Base-by-base conservation (phyloP, 2,113 vertebrate genomes). In the Actenoides lindsayi region DNA sequence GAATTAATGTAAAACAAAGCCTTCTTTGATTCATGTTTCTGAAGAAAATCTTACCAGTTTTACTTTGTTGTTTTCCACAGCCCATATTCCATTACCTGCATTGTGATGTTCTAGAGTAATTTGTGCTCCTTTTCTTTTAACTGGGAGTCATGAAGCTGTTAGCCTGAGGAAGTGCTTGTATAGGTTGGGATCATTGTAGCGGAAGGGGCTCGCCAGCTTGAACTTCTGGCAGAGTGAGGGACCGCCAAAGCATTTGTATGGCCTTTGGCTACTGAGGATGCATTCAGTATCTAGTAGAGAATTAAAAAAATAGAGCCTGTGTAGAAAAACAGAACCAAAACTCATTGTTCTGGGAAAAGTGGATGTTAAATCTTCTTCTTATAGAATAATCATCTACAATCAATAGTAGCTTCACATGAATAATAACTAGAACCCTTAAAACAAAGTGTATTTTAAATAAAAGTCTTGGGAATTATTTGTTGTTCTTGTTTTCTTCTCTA, bases 241-340 rank as follows among this genome's bases (percentile, higher is more conserved):
- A 42, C 1, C 5, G 0, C 4, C 18, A 44, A 27, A 41, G 82
- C 31, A 57, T 80, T 48, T 75, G 1, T 2, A 1, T 46, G n/a
- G 70, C 89, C 48, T 46, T 68, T 84, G 33, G 75, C 35, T 60
- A 41, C 13, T 46, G 18, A 84, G 19, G 39, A 86, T 46, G 28
- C 31, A 74, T 27, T 89, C 33, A 33, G 20, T 12, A 7, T 35
- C 51, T 57, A 51, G n/a, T 33, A 96, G 2, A 78, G 23, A 70
- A 78, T 87, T 92, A 5, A 80, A 74, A 74, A 64, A 62, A 41
- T 8, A 28, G 6, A 54, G 18, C 56, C 23, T 59, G 9, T 13
- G 23, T 1, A 39, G 59, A 46, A 84, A 77, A 83, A 9, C 5
- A 74, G 54, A 75, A 19, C 5, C 17, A 76, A 70, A 90, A 13